phyloP scores from a whole-genome alignment of 2,797 vertebrate genomes.

The Neolamprologus multifasciatus region DNA sequence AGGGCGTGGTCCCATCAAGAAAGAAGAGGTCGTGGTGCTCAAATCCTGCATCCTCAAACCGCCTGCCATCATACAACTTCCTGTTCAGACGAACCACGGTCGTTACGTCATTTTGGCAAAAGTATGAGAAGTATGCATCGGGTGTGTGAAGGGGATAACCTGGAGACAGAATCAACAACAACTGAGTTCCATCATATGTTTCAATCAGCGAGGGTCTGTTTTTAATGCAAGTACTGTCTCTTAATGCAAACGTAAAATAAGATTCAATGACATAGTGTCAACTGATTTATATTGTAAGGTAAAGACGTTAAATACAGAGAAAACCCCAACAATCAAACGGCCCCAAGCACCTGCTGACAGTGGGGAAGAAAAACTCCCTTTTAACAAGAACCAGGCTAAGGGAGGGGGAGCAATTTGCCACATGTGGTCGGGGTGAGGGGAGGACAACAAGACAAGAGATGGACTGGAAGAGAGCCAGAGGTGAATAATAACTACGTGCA shows the following conservation, averaged over 20 bases:
- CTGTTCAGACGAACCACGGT: conserved; percentile 86
- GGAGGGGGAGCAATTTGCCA: no score
- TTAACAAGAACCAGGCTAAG: no score
- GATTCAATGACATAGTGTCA: no score
- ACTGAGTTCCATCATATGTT: fast-evolving
- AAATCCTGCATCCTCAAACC: conserved; percentile 86
- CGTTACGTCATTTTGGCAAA: conserved; percentile 81
- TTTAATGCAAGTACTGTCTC: no score
- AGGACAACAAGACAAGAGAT: background rate
- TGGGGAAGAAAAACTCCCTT: no score
- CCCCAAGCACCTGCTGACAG: no score
- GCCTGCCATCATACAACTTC: conserved; percentile 87
- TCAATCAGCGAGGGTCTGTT: no score
- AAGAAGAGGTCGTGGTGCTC: conserved; percentile 91
- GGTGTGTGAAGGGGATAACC: conserved; percentile 91
- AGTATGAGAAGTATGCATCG: conserved; percentile 90
- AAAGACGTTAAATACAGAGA: no score
- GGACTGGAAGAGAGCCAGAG: background rate
- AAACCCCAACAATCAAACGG: no score
- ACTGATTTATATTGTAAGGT: no score
- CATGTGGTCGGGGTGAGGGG: background rate
- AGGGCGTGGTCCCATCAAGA: conserved; percentile 88
- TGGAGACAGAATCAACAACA: background rate
- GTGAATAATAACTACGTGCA: background rate
- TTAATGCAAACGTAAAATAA: no score